Percentiles rank a stretch among this genome's conserved stretches.
These are phyloP conservation scores for Gasterosteus nipponicus DNA, from an alignment of 2,113 vertebrate genomes.

Conservation along the genomic window DNA sequence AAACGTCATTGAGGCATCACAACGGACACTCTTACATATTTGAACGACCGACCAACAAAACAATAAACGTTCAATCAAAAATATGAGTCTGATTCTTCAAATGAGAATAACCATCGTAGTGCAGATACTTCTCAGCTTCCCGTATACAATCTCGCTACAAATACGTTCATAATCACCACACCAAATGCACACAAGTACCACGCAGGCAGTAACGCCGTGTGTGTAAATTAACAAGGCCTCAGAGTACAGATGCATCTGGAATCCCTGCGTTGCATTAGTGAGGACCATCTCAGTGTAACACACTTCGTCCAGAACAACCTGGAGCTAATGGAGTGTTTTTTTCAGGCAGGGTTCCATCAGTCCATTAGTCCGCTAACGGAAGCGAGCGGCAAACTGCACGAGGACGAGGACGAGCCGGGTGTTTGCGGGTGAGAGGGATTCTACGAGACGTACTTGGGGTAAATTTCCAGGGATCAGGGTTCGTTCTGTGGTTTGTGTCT, in stretches of 20 bases:
- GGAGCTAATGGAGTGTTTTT: not conserved
- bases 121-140: not conserved
- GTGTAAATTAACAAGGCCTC: not conserved
- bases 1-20: not conserved
- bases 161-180: not conserved
- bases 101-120: not conserved
- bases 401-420: too few species aligned
- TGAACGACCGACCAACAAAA: not conserved
- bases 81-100: not conserved
- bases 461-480: constrained; percentile 21
- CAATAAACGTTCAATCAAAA: not conserved
- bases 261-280: not conserved
- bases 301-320: not conserved
- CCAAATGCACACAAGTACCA: not conserved
- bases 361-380: not conserved
- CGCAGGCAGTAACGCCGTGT: not conserved
- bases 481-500: constrained; percentile 18
- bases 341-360: not conserved
- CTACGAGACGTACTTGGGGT: constrained; percentile 19
- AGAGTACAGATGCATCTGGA: not conserved
- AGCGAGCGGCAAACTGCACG: constrained; percentile 1
- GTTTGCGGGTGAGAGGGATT: constrained; percentile 24
- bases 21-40: not conserved
- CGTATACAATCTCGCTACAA: not conserved
- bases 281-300: not conserved